Evolutionary conservation across 2,797 vertebrate species (phyloP), one percentile per base, ranked within the genome.

Genomic region (Esox lucius): DNA sequence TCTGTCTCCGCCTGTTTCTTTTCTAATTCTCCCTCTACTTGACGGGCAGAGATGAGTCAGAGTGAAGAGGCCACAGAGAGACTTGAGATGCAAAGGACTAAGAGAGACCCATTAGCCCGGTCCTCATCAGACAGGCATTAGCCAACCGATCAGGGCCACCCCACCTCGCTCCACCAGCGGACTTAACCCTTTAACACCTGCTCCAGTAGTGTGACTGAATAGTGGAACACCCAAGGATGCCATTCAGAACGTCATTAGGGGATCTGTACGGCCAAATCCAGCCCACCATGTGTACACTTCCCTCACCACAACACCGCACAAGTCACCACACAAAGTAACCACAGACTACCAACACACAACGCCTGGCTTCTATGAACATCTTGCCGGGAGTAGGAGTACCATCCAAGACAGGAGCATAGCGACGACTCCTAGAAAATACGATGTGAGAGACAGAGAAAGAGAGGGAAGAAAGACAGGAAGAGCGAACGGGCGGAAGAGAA

Each of bases 41-140:
- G 88, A 89, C 90, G 91, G 78, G 26, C 69, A 77, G 53, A 92
- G 89, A 92, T 91, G 83, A 56, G 19, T 56, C 51, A 56, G 19
- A 22, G 19, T 56, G 53, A 22, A 56, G 53, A 56, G n/a, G n/a
- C n/a, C 19, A 56, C 53, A 56, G n/a, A 56, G n/a, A n/a, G 53
- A 56, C 53, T 56, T 53, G 49, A 53, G 49, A 7, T 56, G 19
- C 53, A 56, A 22, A 56, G n/a, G 49, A 51, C 49, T 51, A 53
- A 17, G 49, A n/a, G n/a, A 4, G 53, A n/a, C 22, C 53, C n/a
- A 56, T 56, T 56, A 56, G 53, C 53, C 53, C 53, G n/a, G 53
- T 22, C 6, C n/a, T 56, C 53, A 56, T 56, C 53, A 56, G 7
- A 19, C n/a, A 22, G 19, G 53, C 53, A 56, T 56, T 56, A 56